Evolutionary conservation across 2,888 invertebrate species (phyloP).

Genomic region (Crioceris asparagi): DNA sequence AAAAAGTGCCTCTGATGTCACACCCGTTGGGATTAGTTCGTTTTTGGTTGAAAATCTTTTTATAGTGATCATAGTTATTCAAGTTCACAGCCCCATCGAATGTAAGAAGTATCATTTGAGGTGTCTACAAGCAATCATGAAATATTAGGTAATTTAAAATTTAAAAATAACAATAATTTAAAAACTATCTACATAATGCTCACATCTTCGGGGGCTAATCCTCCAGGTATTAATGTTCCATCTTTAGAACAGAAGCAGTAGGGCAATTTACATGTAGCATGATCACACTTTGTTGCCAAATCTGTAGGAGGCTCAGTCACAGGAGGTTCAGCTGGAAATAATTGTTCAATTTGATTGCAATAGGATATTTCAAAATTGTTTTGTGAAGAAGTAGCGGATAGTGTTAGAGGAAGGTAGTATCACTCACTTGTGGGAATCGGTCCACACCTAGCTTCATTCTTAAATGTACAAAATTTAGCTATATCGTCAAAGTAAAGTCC

Average conservation of each 20-base stretch:
- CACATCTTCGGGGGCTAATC: conserved; percentile 72
- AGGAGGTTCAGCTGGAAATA: conserved; percentile 61
- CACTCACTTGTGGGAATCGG: conserved; percentile 78
- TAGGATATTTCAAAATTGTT: neutral
- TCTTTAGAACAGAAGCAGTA: conserved; percentile 90
- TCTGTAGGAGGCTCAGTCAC: conserved; percentile 72
- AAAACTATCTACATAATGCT: conserved; percentile 24
- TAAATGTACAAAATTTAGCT: conserved; percentile 83
- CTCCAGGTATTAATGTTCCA: conserved; percentile 79
- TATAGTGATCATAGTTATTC: conserved; percentile 82
- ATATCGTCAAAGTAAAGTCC: conserved; percentile 85
- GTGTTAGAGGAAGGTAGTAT: neutral
- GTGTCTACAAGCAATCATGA: conserved; percentile 59
- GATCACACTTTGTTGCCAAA: conserved; percentile 69
- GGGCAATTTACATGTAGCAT: conserved; percentile 64
- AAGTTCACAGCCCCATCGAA: conserved; percentile 90
- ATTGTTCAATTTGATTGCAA: neutral
- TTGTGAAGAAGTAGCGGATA: no score
- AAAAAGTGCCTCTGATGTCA: conserved; percentile 82
- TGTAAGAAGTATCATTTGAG: conserved; percentile 86
- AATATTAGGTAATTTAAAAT: neutral
- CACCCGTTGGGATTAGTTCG: conserved; percentile 84
- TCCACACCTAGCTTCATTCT: conserved; percentile 81
- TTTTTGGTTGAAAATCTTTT: conserved; percentile 70
- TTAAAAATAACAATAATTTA: neutral